Base-by-base conservation (phyloP, 2,888 invertebrate species). In the Argynnis bischoffii region DNA sequence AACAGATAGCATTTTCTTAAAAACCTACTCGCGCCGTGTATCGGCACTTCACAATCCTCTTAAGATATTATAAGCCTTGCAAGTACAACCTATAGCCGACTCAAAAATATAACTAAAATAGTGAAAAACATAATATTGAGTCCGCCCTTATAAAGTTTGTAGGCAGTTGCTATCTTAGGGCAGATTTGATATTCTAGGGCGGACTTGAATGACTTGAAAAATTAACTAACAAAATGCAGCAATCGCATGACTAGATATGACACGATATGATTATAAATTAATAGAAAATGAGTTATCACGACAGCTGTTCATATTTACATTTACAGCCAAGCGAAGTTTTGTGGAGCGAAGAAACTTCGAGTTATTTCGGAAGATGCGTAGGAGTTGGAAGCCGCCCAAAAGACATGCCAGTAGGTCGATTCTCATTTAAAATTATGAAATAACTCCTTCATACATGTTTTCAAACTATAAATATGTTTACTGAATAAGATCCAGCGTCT, bases 381-480 rank as follows among this genome's bases (percentile, higher is more conserved):
- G 72, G 70, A 46, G 47, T 60, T 72, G 70, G 72, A 70, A 16
- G 15, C 15, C 46, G 16, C 60, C 73, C 73, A 72, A 71, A 21
- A 54, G 18, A 55, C 48, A 47, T 53, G 61, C 55, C 65, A 61
- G 66, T 69, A 60, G 63, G 63, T 64, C 63, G 55, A 63, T 69
- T 64, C 56, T 63, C 66, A 67, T 69, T 69, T 72, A 67, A 67
- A 70, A 66, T 69, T 66, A 72, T 69, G 63, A 63, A 57, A 68
- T 66, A 65, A 55, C 60, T 48, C 48, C 46, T 54, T 60, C 53
- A 16, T 26, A 54, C 55, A 60, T 41, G 60, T 55, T 61, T 59
- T 47, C 15, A 18, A 18, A 14, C 59, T 65, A 65, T 59, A 65
- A 65, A 65, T 65, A 65, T 47, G 41, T 54, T 54, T 21, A 59